These are phyloP conservation scores for Uloborus plumipes DNA, from an alignment of 2,888 invertebrate genomes.

Conservation along the genomic window DNA sequence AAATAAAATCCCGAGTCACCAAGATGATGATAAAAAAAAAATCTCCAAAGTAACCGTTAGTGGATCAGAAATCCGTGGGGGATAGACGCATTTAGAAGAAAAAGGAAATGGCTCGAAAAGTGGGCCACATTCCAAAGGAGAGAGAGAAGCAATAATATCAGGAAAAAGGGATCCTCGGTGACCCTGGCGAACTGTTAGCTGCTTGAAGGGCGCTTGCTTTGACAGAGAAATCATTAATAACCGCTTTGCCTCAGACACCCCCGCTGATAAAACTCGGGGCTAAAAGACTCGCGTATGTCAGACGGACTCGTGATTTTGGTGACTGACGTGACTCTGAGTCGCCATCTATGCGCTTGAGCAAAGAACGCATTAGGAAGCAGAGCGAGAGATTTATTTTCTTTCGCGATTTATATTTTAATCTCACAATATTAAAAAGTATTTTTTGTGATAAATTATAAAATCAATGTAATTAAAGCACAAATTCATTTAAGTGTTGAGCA, in stretches of 20 bases:
- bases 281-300: constrained; percentile 17
- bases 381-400: no score
- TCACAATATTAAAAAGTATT: no score
- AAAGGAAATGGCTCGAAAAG: constrained; percentile 58
- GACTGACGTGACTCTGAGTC: no score
- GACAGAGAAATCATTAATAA: constrained; percentile 58
- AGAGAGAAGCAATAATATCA: constrained; percentile 26
- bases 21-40: no score
- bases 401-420: no score
- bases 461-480: no score
- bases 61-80: constrained; percentile 38
- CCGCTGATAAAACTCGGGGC: constrained; percentile 23
- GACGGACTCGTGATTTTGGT: neutral
- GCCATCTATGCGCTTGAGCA: no score
- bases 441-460: no score
- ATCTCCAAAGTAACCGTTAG: constrained; percentile 3
- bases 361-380: no score
- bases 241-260: constrained; percentile 15
- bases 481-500: no score
- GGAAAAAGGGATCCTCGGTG: constrained; percentile 9
- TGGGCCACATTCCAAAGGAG: constrained; percentile 51
- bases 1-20: no score
- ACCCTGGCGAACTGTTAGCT: constrained; percentile 49
- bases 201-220: constrained; percentile 52
- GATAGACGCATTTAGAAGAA: constrained; percentile 28